Evolutionary conservation across 2,888 invertebrate species (phyloP).

Genomic region (Drosophila rubida): DNA sequence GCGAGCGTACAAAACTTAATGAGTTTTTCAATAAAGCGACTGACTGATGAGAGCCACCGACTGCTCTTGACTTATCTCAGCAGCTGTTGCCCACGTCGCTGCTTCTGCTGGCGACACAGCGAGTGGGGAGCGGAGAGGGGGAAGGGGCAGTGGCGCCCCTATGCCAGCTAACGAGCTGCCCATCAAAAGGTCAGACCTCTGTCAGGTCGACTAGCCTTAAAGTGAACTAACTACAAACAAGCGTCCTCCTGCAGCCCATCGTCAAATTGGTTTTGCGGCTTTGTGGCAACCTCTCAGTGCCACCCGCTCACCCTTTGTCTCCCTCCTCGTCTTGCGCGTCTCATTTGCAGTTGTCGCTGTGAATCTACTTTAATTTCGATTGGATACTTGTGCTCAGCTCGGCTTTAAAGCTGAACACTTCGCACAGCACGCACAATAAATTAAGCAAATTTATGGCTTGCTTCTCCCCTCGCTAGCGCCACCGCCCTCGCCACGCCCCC

Average conservation of each 20-base stretch:
- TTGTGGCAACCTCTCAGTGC: conserved; percentile 22
- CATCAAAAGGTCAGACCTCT: conserved; percentile 45
- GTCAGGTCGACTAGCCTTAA: conserved; percentile 31
- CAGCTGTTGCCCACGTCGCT: conserved; percentile 10
- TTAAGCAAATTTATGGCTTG: conserved; percentile 70
- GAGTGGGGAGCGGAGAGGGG: not conserved
- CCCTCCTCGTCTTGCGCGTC: not conserved
- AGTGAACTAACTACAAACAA: conserved; percentile 20
- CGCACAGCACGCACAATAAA: conserved; percentile 65
- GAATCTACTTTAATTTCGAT: conserved; percentile 38
- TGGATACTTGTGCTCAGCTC: conserved; percentile 36
- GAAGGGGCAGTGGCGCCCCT: not conserved
- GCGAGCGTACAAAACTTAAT: conserved; percentile 34
- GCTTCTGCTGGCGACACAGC: not conserved
- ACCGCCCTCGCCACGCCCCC: not conserved
- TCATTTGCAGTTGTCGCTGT: conserved; percentile 8
- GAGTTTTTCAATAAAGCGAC: conserved; percentile 40
- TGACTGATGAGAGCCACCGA: conserved; percentile 18
- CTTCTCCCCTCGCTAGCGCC: not conserved
- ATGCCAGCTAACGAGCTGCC: conserved; percentile 50
- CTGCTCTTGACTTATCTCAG: conserved; percentile 30
- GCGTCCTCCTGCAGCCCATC: conserved; percentile 51
- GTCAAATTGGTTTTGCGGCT: conserved; percentile 70
- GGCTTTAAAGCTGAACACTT: conserved; percentile 58
- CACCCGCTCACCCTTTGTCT: not conserved